Conservation (phyloP, 53 echinoderm and acorn worm genomes). For the Actinopyga echinites region DNA sequence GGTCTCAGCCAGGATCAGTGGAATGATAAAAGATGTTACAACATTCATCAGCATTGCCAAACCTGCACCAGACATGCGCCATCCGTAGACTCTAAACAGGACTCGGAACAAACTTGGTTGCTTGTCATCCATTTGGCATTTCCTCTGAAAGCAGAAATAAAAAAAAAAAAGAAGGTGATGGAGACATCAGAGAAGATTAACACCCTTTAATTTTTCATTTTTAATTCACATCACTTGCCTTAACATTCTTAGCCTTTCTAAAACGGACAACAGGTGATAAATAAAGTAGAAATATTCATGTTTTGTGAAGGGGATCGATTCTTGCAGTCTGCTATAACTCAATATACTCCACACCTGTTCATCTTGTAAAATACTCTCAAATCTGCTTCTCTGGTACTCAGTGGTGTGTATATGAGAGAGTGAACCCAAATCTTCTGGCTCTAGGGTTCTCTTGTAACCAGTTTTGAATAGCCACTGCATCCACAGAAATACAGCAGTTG, state of each 20-base stretch:
- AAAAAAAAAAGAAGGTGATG: not conserved
- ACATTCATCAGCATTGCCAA: slow-evolving; percentile 56
- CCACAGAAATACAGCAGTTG: slow-evolving; percentile 73
- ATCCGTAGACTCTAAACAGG: slow-evolving; percentile 54
- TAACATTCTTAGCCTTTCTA: too few species aligned
- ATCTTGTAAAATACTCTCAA: slow-evolving; percentile 63
- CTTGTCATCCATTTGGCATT: slow-evolving; percentile 26
- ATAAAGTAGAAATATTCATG: too few species aligned
- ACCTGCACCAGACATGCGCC: slow-evolving; percentile 61
- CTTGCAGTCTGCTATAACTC: too few species aligned
- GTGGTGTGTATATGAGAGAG: slow-evolving; percentile 68
- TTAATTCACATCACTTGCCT: too few species aligned
- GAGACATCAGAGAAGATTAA: not conserved
- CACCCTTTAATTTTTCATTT: too few species aligned
- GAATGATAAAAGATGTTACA: slow-evolving; percentile 53
- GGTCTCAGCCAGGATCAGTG: slow-evolving; percentile 62
- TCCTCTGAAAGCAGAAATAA: slow-evolving; percentile 31
- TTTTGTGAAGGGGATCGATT: too few species aligned
- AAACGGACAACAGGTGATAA: too few species aligned
- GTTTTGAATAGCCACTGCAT: slow-evolving; percentile 71
- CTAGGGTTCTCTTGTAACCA: slow-evolving; percentile 75
- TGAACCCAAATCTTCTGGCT: slow-evolving; percentile 76
- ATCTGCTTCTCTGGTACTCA: slow-evolving; percentile 57
- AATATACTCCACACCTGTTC: slow-evolving; percentile 75
- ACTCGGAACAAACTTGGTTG: slow-evolving; percentile 48